Conservation (phyloP, 2,113 vertebrate species). For the Chloebia gouldiae region DNA sequence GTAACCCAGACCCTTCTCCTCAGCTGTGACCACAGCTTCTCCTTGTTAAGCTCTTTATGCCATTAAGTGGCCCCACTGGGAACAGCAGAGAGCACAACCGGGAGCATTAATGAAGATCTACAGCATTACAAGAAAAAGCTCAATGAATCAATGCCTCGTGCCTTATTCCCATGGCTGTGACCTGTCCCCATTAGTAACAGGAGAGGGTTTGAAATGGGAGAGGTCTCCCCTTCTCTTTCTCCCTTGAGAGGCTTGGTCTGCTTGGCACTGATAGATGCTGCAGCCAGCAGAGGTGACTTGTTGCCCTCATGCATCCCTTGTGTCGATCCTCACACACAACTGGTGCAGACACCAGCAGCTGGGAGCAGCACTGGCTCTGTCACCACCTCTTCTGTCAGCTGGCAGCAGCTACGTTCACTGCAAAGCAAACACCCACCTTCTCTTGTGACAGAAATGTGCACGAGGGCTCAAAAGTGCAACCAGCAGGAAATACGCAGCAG, state of each 20-base stretch:
- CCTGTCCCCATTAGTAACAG: constrained; percentile 48
- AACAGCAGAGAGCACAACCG: constrained; percentile 1
- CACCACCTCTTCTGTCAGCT: neutral
- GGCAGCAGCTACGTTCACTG: neutral
- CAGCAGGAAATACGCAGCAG: neutral
- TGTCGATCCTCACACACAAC: neutral
- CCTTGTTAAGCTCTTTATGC: constrained; percentile 61
- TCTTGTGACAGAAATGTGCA: neutral
- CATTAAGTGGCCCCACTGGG: constrained; percentile 37
- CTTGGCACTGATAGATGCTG: neutral
- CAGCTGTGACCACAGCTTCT: constrained; percentile 6
- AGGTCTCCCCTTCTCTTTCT: constrained; percentile 12
- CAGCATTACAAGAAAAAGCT: constrained; percentile 54
- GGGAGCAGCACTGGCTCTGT: neutral
- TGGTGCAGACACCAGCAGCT: neutral
- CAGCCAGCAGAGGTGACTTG: neutral
- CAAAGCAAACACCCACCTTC: neutral
- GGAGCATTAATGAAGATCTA: constrained; percentile 70
- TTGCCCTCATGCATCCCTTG: neutral
- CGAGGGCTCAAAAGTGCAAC: neutral
- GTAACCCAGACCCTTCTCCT: neutral
- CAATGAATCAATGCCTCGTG: constrained; percentile 52
- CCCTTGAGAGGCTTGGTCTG: neutral
- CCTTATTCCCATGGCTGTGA: neutral
- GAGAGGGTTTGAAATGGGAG: constrained; percentile 12